Evolutionary conservation across 2,113 vertebrate species (phyloP), one percentile per base, ranked within the genome.

Genomic region (Amblyopsis rosae): DNA sequence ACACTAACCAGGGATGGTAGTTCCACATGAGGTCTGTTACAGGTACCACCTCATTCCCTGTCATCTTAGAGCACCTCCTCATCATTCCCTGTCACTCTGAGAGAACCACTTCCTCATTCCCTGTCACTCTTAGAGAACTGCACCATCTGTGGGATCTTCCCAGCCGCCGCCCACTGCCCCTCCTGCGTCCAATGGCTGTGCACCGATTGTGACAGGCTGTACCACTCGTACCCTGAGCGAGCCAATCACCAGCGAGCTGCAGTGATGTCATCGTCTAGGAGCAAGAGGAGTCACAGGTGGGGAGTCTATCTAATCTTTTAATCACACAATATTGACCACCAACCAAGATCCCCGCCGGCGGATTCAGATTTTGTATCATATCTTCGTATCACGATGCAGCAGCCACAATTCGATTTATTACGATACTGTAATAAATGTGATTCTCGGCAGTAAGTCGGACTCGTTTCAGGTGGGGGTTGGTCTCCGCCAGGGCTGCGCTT

Each of bases 161-260:
- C 90, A 2, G 91, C 92, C 47, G 83, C 89, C 0, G 82, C 91
- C 57, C 90, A 92, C 79, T 96, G 95, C 67, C 84, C 88, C 15
- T 75, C 87, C 32, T 96, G 95, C 67, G 89, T 89, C 16, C 93
- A 95, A 67, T 79, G 83, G 9, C 88, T 95, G 26, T 96, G 95
- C 74, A 80, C 78, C 11, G 89, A 95, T n/a, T 96, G 95, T 67
- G 95, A 96, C 80, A 41, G 70, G 9, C 86, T 95, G 17, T 94
- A 93, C 83, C 95, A 96, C 70, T 92, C 90, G 10, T 92, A 92
- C 67, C 93, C 94, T 0, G 92, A 90, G 45, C 89, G 94, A 32
- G 83, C 87, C 19, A 86, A 84, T 73, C 95, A 96, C 80, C 83
- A 71, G 13, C 92, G 95, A 49, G 85, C 86, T 15, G 72, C 88